Evolutionary conservation across 1,140 invertebrate species (phyloP), one percentile per base, ranked within the genome.

Genomic region (Pentalonia nigronervosa): DNA sequence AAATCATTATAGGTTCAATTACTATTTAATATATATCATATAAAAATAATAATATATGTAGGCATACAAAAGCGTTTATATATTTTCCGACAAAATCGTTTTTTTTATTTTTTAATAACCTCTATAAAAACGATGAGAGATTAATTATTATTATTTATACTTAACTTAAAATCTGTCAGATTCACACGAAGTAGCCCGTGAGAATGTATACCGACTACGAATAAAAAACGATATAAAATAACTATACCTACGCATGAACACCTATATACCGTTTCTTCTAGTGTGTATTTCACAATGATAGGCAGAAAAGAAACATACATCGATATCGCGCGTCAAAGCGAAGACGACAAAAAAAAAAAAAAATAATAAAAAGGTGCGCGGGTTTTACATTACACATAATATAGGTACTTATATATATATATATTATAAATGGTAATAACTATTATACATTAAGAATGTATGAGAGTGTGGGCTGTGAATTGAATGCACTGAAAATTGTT

Each of bases 171-270:
- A 89, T 53, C 47, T 47, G 36, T 41, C 14, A 17, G 90, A 91
- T 91, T 91, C 90, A 91, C 90, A 76, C 60, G 90, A 67, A 76
- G 56, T 76, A 67, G 90, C 90, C 41, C 90, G 90, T 91, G 90
- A 91, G 90, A 91, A 91, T 53, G 34, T 47, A 67, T 2, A 67
- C 21, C 2, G 88, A 30, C n/a, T 56, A 91, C 8, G n/a, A 23
- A 45, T 45, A 90, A 90, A 90, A 90, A 90, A 60, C 20, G 45
- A 90, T 76, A 76, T 76, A 76, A 76, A 76, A 76, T 76, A 76
- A 76, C 60, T 76, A 76, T 17, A 76, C 60, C 60, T 76, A 76
- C 60, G n/a, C n/a, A 20, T 76, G 60, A n/a, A 6, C 30, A 67
- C n/a, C 60, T 76, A 76, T 76, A 60, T 45, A 90, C 89, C 89